Conservation (phyloP, 2,797 vertebrate genomes). For the Bradypodion ventrale region DNA sequence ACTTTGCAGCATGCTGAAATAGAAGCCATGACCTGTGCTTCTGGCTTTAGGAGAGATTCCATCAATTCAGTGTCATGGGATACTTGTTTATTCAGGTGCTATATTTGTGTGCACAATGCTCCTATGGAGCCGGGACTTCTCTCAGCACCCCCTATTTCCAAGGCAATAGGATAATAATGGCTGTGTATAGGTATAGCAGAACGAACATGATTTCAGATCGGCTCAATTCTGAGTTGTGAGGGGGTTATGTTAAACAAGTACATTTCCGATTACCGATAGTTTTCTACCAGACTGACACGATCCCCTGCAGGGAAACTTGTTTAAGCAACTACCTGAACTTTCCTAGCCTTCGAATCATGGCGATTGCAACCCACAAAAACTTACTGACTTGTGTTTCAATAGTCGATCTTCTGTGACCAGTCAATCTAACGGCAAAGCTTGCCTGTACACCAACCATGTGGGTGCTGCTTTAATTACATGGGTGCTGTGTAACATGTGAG, state of each 20-base stretch:
- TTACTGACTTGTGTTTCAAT: constrained; percentile 70
- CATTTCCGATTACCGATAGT: constrained; percentile 40
- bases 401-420: constrained; percentile 68
- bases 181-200: constrained; percentile 35
- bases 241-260: constrained; percentile 54
- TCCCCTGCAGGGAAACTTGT: constrained; percentile 40
- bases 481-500: constrained; percentile 64
- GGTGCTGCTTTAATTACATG: constrained; percentile 73
- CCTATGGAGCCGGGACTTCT: constrained; percentile 65
- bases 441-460: constrained; percentile 64
- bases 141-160: constrained; percentile 59
- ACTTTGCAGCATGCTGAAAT: constrained; percentile 33
- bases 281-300: constrained; percentile 43
- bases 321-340: constrained; percentile 56
- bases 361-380: constrained; percentile 71
- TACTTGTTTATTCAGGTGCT: constrained; percentile 63
- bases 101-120: constrained; percentile 62
- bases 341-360: constrained; percentile 61
- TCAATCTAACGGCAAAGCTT: constrained; percentile 63
- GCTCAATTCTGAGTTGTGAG: constrained; percentile 59
- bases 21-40: constrained; percentile 41
- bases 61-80: constrained; percentile 48
- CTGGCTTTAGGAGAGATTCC: constrained; percentile 54
- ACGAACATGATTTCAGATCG: constrained; percentile 40
- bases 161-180: constrained; percentile 29